A percentile compares a stretch with the other conserved stretches of the same genome.
Evolutionary conservation across 2,797 vertebrate genomes (phyloP).

Genomic region (Pantherophis vulpinus): DNA sequence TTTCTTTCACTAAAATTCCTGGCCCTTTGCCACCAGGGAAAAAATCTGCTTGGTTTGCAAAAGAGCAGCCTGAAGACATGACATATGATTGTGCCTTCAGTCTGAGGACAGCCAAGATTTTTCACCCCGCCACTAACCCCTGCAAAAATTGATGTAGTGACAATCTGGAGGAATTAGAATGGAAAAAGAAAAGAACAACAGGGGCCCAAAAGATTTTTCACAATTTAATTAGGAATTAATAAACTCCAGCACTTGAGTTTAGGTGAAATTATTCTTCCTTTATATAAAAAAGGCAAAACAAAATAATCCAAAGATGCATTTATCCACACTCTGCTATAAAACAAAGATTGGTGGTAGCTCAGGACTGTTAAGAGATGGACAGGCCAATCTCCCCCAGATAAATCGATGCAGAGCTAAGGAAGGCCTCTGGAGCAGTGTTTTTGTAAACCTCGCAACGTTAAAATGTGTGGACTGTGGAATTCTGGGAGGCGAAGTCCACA

Average conservation of each 20-base stretch:
- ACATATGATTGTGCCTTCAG: slow-evolving; percentile 60
- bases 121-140: slow-evolving; percentile 66
- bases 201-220: slow-evolving; percentile 23
- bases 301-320: not conserved
- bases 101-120: slow-evolving; percentile 68
- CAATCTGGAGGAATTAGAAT: slow-evolving; percentile 45
- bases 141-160: slow-evolving; percentile 42
- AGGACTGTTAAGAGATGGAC: not conserved
- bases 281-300: not conserved
- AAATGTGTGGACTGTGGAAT: not conserved
- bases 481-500: not conserved
- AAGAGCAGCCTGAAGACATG: slow-evolving; percentile 54
- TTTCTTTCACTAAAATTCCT: slow-evolving; percentile 85
- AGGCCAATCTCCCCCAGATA: not conserved
- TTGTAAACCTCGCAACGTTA: not conserved
- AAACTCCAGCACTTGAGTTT: not conserved
- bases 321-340: not conserved
- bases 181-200: not conserved
- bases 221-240: slow-evolving; percentile 12
- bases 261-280: not conserved
- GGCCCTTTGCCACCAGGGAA: slow-evolving; percentile 61
- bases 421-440: not conserved
- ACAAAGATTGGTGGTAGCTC: not conserved
- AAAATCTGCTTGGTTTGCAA: slow-evolving; percentile 72
- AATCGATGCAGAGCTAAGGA: not conserved